Conservation (phyloP, 2,888 invertebrate species). For the Heteromyza rotundicornis region DNA sequence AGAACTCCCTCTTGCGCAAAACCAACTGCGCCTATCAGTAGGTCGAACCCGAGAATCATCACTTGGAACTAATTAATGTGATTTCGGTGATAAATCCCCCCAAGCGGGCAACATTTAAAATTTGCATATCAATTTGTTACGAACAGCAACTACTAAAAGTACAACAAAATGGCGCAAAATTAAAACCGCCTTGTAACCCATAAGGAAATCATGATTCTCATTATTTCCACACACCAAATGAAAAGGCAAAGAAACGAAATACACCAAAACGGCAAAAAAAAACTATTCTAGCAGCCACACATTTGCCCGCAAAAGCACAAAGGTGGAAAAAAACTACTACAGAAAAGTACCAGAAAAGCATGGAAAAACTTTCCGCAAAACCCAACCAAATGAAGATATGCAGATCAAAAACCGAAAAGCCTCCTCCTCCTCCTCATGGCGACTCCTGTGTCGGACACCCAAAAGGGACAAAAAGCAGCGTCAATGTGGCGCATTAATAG, state of each 20-base stretch:
- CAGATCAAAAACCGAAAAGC: slow-evolving; percentile 49
- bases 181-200: slow-evolving; percentile 25
- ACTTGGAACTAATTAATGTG: background rate
- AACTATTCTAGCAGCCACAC: no score
- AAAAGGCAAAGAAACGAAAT: no score
- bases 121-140: slow-evolving; percentile 55
- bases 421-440: background rate
- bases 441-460: background rate
- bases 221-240: slow-evolving; percentile 41
- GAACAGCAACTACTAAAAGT: no score
- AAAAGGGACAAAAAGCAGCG: slow-evolving; percentile 14
- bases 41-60: no score
- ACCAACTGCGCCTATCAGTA: no score
- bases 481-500: slow-evolving; percentile 22
- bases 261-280: no score
- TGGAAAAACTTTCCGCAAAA: slow-evolving; percentile 14
- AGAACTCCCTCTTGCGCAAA: no score
- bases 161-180: slow-evolving; percentile 32
- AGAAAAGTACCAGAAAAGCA: background rate
- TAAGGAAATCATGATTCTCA: slow-evolving; percentile 57
- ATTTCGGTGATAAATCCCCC: background rate
- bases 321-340: no score
- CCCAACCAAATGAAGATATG: slow-evolving; percentile 59
- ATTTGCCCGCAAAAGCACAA: background rate
- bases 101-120: no score